These are phyloP conservation scores for Trogon melanurus DNA, from an alignment of 2,113 vertebrate species.

Conservation along the genomic window DNA sequence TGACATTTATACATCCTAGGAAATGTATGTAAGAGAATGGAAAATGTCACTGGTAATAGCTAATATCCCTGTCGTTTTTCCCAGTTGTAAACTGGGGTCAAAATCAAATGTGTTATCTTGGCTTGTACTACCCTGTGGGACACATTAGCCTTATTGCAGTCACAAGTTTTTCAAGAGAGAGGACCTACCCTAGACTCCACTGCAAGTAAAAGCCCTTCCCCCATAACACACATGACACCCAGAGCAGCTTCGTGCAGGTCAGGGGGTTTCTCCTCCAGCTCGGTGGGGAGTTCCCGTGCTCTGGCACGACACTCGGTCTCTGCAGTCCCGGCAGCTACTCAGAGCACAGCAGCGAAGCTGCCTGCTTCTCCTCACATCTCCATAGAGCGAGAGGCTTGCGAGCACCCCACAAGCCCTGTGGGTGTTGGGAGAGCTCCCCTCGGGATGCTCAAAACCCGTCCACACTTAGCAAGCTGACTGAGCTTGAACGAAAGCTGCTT, in stretches of 20 bases:
- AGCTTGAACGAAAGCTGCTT: background rate
- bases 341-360: rapidly evolving
- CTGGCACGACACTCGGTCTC: rapidly evolving
- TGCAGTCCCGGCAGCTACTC: background rate
- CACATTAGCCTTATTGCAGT: background rate
- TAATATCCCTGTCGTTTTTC: background rate
- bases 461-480: background rate
- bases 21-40: background rate
- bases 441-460: background rate
- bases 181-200: background rate
- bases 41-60: slow-evolving; percentile 28
- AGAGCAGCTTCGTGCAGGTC: background rate
- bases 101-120: background rate
- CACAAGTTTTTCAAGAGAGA: background rate
- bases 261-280: background rate
- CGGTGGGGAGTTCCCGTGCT: background rate
- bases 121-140: background rate
- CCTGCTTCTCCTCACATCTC: background rate
- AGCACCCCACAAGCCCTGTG: background rate
- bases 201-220: background rate
- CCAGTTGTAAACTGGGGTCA: slow-evolving; percentile 13
- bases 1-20: slow-evolving; percentile 21
- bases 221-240: background rate
- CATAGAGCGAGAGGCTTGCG: background rate
- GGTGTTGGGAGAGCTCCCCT: background rate